A percentile compares a stretch with the other conserved stretches of the same genome.
These are phyloP conservation scores for fruit fly (Drosophila melanogaster) DNA, from an alignment of 1,140 invertebrate genomes.

Conservation along the genomic window DNA sequence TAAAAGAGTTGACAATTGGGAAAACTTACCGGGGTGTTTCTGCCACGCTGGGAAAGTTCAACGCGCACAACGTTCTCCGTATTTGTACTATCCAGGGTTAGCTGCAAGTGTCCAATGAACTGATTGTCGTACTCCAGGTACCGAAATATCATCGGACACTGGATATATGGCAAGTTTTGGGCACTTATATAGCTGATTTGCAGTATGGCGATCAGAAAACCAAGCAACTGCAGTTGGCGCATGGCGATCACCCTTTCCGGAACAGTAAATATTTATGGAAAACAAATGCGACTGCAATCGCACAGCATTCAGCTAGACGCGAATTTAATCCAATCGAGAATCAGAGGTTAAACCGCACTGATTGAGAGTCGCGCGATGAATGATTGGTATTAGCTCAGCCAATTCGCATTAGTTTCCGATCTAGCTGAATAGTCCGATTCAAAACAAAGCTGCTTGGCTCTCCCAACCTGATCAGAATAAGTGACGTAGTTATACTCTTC, in stretches of 20 bases:
- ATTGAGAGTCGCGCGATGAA: constrained; percentile 42
- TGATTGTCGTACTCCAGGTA: constrained; percentile 44
- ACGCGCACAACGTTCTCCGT: constrained; percentile 39
- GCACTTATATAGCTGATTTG: not conserved
- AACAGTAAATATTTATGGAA: constrained; percentile 17
- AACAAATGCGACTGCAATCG: constrained; percentile 10
- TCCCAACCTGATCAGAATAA: constrained; percentile 25
- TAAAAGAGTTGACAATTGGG: too few species aligned
- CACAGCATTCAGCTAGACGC: not conserved
- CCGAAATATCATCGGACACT: constrained; percentile 57
- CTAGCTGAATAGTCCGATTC: constrained; percentile 15
- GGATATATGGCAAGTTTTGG: constrained; percentile 50
- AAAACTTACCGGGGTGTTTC: constrained; percentile 44
- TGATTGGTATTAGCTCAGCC: constrained; percentile 17
- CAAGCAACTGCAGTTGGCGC: constrained; percentile 8
- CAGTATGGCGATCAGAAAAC: constrained; percentile 25
- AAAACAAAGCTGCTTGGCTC: constrained; percentile 12
- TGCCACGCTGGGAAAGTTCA: constrained; percentile 58
- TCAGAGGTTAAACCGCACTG: constrained; percentile 27
- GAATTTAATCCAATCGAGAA: constrained; percentile 1
- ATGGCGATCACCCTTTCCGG: constrained; percentile 12
- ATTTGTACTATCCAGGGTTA: constrained; percentile 30
- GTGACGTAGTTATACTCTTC: constrained; percentile 14
- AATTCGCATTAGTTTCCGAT: constrained; percentile 13
- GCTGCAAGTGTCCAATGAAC: constrained; percentile 46